Conservation (phyloP, 1,140 invertebrate genomes). For the Pissodes strobi region DNA sequence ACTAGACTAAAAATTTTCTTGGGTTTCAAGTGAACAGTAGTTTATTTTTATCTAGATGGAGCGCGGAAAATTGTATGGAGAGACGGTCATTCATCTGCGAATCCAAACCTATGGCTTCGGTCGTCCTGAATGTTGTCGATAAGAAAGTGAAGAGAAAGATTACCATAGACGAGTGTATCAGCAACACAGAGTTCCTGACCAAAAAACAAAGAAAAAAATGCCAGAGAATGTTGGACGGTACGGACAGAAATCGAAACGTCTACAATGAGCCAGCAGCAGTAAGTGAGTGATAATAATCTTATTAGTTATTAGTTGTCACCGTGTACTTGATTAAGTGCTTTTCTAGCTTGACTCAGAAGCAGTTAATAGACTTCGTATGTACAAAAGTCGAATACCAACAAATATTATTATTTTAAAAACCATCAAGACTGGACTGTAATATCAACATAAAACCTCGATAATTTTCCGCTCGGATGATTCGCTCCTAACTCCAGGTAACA, state of each 20-base stretch:
- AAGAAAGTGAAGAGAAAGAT: constrained; percentile 17
- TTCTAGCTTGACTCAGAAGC: neutral
- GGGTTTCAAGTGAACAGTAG: too few species aligned
- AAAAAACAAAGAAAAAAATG: constrained; percentile 20
- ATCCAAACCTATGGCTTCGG: neutral
- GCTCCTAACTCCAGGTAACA: too few species aligned
- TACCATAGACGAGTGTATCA: constrained; percentile 21
- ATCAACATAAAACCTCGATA: too few species aligned
- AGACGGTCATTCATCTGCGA: constrained; percentile 21
- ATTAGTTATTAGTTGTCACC: neutral
- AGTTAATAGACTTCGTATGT: too few species aligned
- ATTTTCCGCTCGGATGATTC: too few species aligned
- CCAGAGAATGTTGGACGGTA: constrained; percentile 11
- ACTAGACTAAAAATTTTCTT: too few species aligned
- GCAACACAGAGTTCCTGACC: constrained; percentile 3
- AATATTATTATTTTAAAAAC: too few species aligned
- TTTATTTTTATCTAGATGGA: constrained; percentile 24
- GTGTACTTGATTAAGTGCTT: neutral
- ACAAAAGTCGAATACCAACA: too few species aligned
- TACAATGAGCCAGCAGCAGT: constrained; percentile 28
- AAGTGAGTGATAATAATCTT: constrained; percentile 25
- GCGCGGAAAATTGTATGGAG: constrained; percentile 25
- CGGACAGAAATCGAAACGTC: neutral
- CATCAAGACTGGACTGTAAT: too few species aligned
- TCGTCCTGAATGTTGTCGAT: constrained; percentile 4